A percentile compares a stretch with the other conserved stretches of the same genome.
These are phyloP conservation scores for Metalampra italica DNA, from an alignment of 2,888 invertebrate genomes.

Conservation along the genomic window DNA sequence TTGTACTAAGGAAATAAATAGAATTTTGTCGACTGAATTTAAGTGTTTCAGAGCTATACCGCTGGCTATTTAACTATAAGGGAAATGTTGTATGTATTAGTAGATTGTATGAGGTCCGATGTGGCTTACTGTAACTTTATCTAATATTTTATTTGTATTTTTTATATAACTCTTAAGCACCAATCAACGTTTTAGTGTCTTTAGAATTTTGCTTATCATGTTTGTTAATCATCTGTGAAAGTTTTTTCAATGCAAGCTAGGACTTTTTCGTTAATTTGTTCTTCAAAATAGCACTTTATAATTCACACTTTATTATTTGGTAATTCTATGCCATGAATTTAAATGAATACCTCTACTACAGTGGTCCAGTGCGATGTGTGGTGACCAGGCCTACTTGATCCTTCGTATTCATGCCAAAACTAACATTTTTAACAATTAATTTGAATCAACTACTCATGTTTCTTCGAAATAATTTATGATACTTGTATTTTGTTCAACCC, in stretches of 20 bases:
- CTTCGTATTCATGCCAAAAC: slow-evolving; percentile 63
- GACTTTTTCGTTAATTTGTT: not conserved
- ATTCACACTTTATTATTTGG: not conserved
- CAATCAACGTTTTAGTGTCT: not conserved
- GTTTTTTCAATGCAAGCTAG: not conserved
- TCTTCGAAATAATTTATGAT: too few species aligned
- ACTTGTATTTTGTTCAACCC: too few species aligned
- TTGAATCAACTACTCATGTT: too few species aligned
- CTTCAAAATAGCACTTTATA: not conserved
- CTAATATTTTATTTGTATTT: too few species aligned
- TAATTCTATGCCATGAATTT: not conserved
- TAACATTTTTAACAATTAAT: not conserved
- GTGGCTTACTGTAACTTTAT: slow-evolving; percentile 31
- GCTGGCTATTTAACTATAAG: slow-evolving; percentile 33
- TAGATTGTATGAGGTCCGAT: slow-evolving; percentile 29
- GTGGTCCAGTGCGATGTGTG: slow-evolving; percentile 62
- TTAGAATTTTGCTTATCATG: too few species aligned
- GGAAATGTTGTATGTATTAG: slow-evolving; percentile 30
- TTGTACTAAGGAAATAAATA: slow-evolving; percentile 28
- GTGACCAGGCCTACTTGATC: slow-evolving; percentile 62
- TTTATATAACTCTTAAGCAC: slow-evolving; percentile 1
- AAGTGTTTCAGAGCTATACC: slow-evolving; percentile 44
- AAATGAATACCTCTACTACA: slow-evolving; percentile 68
- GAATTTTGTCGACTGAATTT: slow-evolving; percentile 64
- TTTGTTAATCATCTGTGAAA: too few species aligned